These are phyloP conservation scores for Masnerella sp. DNA, from an alignment of 2,888 invertebrate species.

Conservation along the genomic window DNA sequence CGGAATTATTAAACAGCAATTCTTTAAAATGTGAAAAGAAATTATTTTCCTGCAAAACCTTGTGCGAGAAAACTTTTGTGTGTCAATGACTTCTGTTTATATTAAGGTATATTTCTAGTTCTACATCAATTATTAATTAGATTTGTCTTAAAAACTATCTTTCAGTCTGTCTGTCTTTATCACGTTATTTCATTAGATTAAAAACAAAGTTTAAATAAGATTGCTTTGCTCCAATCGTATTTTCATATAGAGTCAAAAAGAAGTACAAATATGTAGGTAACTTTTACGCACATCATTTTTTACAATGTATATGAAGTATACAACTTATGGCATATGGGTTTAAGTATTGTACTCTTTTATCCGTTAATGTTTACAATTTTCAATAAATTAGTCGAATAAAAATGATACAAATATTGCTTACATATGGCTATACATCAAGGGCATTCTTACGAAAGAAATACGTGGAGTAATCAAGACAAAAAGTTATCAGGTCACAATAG, in stretches of 20 bases:
- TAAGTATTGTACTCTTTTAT: too few relatives aligned
- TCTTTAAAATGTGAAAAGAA: conserved; percentile 14
- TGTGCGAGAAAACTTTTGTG: conserved; percentile 33
- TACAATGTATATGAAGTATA: too few relatives aligned
- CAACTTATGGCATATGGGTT: too few relatives aligned
- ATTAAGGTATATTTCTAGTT: conserved; percentile 14
- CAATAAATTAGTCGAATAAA: conserved; percentile 1
- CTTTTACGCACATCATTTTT: too few relatives aligned
- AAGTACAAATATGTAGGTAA: too few relatives aligned
- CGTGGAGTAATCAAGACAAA: conserved; percentile 1
- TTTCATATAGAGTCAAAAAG: too few relatives aligned
- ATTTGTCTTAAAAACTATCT: too few relatives aligned
- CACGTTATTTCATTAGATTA: too few relatives aligned
- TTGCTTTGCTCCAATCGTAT: too few relatives aligned
- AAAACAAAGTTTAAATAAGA: too few relatives aligned
- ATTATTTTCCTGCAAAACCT: conserved; percentile 14
- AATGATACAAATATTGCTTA: conserved; percentile 5
- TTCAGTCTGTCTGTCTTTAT: too few relatives aligned
- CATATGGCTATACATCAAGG: conserved; percentile 26
- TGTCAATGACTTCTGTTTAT: conserved; percentile 28
- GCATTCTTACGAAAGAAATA: conserved; percentile 7
- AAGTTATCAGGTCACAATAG: conserved; percentile 11
- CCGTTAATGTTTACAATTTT: not conserved
- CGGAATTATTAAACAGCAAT: too few relatives aligned
- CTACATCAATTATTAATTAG: conserved; percentile 17